These are phyloP conservation scores for Trissolcus brochymenae DNA, from an alignment of 2,888 invertebrate species.

Conservation along the genomic window DNA sequence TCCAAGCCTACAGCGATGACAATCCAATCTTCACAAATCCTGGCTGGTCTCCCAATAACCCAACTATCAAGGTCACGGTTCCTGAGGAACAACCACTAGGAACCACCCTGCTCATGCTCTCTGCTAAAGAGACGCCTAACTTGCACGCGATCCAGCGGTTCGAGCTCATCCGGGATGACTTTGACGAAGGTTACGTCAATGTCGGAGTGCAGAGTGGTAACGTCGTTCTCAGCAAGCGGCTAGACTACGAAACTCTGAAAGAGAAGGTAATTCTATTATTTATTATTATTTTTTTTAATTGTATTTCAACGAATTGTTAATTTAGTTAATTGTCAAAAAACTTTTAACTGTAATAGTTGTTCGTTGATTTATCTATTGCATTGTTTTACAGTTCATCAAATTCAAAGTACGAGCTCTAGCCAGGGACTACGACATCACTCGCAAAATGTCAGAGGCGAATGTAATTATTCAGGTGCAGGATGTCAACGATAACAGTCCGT, in stretches of 20 bases:
- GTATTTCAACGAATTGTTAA: no score
- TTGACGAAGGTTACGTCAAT: constrained; percentile 72
- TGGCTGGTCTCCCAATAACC: constrained; percentile 85
- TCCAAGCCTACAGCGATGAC: constrained; percentile 86
- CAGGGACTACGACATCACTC: constrained; percentile 73
- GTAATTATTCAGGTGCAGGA: constrained; percentile 85
- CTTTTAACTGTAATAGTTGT: no score
- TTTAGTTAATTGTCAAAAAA: no score
- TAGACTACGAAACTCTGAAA: constrained; percentile 87
- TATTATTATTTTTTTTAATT: background rate
- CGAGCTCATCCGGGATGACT: constrained; percentile 70
- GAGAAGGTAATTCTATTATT: constrained; percentile 77
- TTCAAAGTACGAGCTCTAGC: constrained; percentile 77
- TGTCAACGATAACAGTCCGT: constrained; percentile 87
- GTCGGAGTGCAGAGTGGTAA: constrained; percentile 83
- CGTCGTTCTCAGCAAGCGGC: constrained; percentile 83
- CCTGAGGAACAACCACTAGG: constrained; percentile 88
- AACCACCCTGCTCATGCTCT: constrained; percentile 82
- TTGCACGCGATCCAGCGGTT: constrained; percentile 80
- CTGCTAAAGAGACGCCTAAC: constrained; percentile 84
- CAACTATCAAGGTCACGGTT: constrained; percentile 82
- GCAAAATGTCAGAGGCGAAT: constrained; percentile 81
- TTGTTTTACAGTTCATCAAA: constrained; percentile 69
- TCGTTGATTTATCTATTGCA: no score
- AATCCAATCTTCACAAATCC: constrained; percentile 85